Conservation (phyloP, 2,888 invertebrate species). For the Protodeltote pygarga region DNA sequence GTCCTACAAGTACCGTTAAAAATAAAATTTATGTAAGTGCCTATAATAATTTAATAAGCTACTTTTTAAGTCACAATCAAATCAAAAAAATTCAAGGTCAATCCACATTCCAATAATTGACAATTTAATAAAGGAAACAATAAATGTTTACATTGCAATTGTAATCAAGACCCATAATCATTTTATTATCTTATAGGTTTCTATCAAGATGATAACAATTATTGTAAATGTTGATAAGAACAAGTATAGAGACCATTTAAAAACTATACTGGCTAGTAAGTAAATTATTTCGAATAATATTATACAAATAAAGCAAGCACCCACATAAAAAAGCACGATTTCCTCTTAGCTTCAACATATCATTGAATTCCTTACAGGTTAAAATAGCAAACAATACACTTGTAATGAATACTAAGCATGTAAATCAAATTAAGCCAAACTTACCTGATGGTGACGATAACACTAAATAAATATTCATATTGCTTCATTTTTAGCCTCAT, state of each 20-base stretch:
- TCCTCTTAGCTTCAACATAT: slow-evolving; percentile 8
- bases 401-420: slow-evolving; percentile 29
- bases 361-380: slow-evolving; percentile 28
- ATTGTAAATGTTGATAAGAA: slow-evolving; percentile 11
- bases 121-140: no score
- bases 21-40: no score
- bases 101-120: no score
- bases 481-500: slow-evolving; percentile 21
- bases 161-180: slow-evolving; percentile 6
- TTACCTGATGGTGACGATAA: slow-evolving; percentile 20
- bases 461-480: slow-evolving; percentile 19
- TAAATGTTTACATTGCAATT: no score
- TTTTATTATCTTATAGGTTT: slow-evolving; percentile 6
- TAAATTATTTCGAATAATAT: no score
- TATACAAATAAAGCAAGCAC: no score
- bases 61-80: no score
- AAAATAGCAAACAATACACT: slow-evolving; percentile 39
- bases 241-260: background rate
- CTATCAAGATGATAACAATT: slow-evolving; percentile 7
- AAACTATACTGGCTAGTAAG: no score
- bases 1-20: no score
- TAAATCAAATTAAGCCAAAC: slow-evolving; percentile 36
- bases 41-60: no score
- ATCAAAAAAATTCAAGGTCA: slow-evolving; percentile 31
- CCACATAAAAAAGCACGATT: slow-evolving; percentile 16